phyloP scores from a whole-genome alignment of 2,113 vertebrate species.

The Pterophyllum scalare region DNA sequence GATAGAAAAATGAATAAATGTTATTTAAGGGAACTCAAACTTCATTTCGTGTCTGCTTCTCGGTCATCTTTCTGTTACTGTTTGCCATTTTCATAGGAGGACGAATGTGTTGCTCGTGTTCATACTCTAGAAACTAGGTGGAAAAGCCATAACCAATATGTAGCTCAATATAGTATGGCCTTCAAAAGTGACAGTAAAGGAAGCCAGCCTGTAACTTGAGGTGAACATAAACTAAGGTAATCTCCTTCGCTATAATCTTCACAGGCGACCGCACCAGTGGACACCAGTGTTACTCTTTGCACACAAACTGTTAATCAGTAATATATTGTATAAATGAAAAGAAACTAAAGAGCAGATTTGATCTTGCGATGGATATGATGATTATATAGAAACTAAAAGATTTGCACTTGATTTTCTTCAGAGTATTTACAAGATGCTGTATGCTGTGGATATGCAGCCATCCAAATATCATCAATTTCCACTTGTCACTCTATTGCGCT shows the following conservation, averaged over 20 bases:
- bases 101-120: not conserved
- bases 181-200: constrained; percentile 2
- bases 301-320: not conserved
- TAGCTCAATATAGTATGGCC: not conserved
- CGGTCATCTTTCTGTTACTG: not conserved
- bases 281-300: not conserved
- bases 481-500: not conserved
- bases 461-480: not conserved
- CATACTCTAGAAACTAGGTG: not conserved
- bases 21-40: constrained; percentile 72
- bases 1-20: constrained; percentile 81
- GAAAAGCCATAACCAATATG: not conserved
- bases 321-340: not conserved
- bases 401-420: not conserved
- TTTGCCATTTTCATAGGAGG: not conserved
- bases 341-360: not conserved
- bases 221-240: constrained; percentile 54
- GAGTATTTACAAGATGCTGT: not conserved
- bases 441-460: not conserved
- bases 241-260: constrained; percentile 53
- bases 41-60: constrained; percentile 13
- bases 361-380: not conserved
- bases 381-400: not conserved
- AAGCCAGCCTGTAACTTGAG: constrained; percentile 1
- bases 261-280: not conserved